Evolutionary conservation across 1,140 invertebrate genomes (phyloP).

Genomic region (Cydia pomonella): DNA sequence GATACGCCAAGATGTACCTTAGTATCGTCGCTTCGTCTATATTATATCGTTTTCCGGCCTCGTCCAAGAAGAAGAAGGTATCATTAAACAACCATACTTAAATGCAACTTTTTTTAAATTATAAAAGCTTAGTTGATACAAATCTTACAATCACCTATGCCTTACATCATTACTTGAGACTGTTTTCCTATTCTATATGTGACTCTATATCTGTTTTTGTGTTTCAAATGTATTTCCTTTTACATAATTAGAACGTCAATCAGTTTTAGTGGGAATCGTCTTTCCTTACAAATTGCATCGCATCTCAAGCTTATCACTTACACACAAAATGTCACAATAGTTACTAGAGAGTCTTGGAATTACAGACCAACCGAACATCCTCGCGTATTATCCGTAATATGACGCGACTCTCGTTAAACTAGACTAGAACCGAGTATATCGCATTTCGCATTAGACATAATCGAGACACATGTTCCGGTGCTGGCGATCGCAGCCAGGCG

Average conservation of each 20-base stretch:
- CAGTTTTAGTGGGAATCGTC: background rate
- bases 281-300: constrained; percentile 5
- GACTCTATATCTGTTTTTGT: background rate
- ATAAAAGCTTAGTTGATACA: too few species aligned
- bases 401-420: constrained; percentile 14
- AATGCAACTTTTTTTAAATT: too few species aligned
- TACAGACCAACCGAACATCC: constrained; percentile 16
- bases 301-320: constrained; percentile 25
- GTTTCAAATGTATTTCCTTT: background rate
- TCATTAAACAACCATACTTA: too few species aligned
- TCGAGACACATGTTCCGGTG: constrained; percentile 50
- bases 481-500: constrained; percentile 34
- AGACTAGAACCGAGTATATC: constrained; percentile 37
- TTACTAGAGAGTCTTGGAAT: constrained; percentile 19
- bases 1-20: too few species aligned
- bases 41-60: too few species aligned
- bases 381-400: constrained; percentile 22
- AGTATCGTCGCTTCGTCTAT: too few species aligned
- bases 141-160: background rate
- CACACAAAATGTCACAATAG: constrained; percentile 26
- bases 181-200: background rate
- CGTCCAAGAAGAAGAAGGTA: too few species aligned
- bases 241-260: constrained; percentile 6
- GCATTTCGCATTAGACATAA: constrained; percentile 46
- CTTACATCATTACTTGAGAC: background rate